Conservation (phyloP, 2,113 vertebrate genomes). For the Grantiella picta region DNA sequence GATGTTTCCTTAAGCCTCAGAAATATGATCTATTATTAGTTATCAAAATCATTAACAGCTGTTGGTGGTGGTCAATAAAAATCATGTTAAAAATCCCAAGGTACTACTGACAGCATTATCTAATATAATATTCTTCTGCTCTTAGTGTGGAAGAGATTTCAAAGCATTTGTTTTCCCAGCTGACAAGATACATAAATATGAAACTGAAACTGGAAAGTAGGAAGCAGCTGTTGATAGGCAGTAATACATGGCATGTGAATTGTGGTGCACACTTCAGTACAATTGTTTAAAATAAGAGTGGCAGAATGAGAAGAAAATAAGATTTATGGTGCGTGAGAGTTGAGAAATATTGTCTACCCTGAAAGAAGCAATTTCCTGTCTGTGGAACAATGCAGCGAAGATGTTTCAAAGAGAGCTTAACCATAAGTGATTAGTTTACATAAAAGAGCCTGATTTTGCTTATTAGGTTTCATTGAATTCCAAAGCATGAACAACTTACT, state of each 20-base stretch:
- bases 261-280: background rate
- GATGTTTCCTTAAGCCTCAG: background rate
- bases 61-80: background rate
- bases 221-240: background rate
- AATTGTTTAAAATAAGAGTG: constrained; percentile 33
- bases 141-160: background rate
- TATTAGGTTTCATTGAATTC: constrained; percentile 28
- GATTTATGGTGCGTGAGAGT: background rate
- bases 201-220: background rate
- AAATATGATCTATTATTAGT: background rate
- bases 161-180: background rate
- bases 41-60: constrained; percentile 5
- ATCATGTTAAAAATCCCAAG: background rate
- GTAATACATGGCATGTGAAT: background rate
- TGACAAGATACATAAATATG: constrained; percentile 6
- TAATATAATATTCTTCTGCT: background rate
- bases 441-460: constrained; percentile 12
- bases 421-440: constrained; percentile 26
- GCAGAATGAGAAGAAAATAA: constrained; percentile 7
- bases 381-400: background rate
- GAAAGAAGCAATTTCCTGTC: constrained; percentile 5
- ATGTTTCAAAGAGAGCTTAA: background rate
- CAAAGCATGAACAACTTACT: background rate
- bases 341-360: background rate
- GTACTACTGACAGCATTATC: background rate